Evolutionary conservation across 2,113 vertebrate genomes (phyloP).

Genomic region (Neomonachus schauinslandi): DNA sequence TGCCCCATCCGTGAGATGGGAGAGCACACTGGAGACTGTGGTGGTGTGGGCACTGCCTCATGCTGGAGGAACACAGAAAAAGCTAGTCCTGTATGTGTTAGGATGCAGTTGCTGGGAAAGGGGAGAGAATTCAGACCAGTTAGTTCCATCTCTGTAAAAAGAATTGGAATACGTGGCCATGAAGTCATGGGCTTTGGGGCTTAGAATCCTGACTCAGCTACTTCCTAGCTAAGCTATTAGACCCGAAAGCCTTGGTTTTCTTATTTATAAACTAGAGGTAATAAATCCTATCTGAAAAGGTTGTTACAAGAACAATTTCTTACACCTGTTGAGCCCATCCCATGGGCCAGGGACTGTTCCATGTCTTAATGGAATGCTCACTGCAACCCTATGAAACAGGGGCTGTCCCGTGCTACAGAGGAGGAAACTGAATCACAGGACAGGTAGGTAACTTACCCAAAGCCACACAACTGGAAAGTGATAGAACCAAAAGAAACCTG

Average conservation of each 20-base stretch:
- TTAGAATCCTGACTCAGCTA: background rate
- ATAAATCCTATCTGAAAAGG: background rate
- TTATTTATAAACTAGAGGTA: background rate
- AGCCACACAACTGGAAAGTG: background rate
- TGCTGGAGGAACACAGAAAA: background rate
- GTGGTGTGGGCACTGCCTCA: background rate
- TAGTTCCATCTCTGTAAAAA: background rate
- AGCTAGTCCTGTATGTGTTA: background rate
- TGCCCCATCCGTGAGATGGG: background rate
- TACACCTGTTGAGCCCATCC: fast-evolving
- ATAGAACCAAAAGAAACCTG: background rate
- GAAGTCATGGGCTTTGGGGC: background rate
- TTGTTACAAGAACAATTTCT: background rate
- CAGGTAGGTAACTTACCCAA: background rate
- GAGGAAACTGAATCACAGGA: background rate
- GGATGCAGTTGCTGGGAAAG: background rate
- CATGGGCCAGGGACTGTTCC: background rate
- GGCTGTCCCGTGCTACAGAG: background rate
- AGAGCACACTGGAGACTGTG: background rate
- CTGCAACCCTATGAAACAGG: background rate
- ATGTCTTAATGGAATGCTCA: background rate
- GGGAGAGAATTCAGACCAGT: background rate
- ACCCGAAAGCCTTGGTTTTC: background rate
- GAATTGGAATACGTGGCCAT: background rate
- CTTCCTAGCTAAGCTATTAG: background rate